Conservation (phyloP, 53 echinoderm and acorn worm species). For the Antedon mediterranea region DNA sequence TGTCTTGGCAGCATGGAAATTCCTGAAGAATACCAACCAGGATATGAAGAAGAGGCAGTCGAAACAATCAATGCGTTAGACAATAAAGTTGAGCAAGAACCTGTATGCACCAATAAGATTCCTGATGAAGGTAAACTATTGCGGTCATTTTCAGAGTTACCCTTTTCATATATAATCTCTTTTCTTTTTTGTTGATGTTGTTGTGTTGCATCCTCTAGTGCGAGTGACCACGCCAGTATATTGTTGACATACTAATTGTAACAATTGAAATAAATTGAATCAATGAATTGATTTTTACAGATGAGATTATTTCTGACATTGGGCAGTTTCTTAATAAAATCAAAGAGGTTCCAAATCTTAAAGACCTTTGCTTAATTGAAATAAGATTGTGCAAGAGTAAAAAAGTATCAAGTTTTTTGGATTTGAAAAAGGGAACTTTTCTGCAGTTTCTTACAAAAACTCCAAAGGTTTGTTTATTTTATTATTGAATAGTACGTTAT, state of each 20-base stretch:
- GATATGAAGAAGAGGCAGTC: constrained; percentile 6
- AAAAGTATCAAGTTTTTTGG: constrained; percentile 8
- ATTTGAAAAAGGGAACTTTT: constrained; percentile 19
- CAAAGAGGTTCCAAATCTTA: constrained; percentile 20
- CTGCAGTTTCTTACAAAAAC: constrained; percentile 28
- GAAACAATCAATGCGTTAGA: constrained; percentile 1
- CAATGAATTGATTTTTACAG: not conserved
- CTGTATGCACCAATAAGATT: not conserved
- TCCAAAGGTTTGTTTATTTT: constrained; percentile 4
- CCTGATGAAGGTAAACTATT: not conserved
- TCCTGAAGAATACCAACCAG: constrained; percentile 17
- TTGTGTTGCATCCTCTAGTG: too few species aligned
- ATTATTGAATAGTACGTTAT: too few species aligned
- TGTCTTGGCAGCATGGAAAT: constrained; percentile 23
- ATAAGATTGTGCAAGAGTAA: constrained; percentile 20
- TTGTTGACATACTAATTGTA: too few species aligned
- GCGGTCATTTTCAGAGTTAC: too few species aligned
- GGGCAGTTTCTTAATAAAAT: constrained; percentile 18
- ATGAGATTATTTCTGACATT: not conserved
- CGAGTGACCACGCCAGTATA: too few species aligned
- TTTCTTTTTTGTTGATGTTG: too few species aligned
- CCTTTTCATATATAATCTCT: too few species aligned
- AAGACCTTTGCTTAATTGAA: constrained; percentile 35
- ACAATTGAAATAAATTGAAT: too few species aligned
- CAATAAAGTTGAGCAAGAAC: not conserved